phyloP scores from a whole-genome alignment of 2,888 invertebrate species.

The Archips crataeganus region DNA sequence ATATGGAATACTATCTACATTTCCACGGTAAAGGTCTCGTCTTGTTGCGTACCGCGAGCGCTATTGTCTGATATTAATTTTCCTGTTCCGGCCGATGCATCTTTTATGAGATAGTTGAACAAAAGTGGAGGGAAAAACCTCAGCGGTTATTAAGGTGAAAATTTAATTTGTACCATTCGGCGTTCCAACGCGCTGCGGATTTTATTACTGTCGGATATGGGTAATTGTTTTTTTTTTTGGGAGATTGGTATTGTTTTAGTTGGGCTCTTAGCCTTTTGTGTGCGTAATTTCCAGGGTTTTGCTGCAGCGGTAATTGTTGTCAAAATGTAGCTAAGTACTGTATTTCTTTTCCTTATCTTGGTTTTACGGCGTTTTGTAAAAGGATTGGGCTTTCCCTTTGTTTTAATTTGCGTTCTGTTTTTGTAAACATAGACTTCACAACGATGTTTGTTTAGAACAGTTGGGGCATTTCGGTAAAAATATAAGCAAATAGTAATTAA shows the following conservation, averaged over 20 bases:
- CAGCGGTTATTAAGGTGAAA: conserved; percentile 57
- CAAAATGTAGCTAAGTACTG: background rate
- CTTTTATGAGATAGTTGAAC: conserved; percentile 79
- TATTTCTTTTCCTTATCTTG: background rate
- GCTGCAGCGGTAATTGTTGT: background rate
- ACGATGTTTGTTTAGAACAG: background rate
- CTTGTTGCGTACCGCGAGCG: conserved; percentile 56
- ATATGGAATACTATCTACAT: conserved; percentile 32
- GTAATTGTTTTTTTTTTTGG: conserved; percentile 48
- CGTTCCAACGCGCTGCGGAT: conserved; percentile 46
- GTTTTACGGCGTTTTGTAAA: background rate
- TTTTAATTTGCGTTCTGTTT: background rate
- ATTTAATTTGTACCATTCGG: conserved; percentile 59
- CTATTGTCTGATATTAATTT: conserved; percentile 82
- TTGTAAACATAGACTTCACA: background rate
- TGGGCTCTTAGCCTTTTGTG: conserved; percentile 19
- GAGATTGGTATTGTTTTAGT: conserved; percentile 35
- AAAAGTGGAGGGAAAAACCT: conserved; percentile 64
- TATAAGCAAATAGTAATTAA: background rate
- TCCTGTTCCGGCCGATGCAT: conserved; percentile 78
- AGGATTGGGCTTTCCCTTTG: background rate
- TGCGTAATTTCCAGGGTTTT: background rate
- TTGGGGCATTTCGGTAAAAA: background rate
- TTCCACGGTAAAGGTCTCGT: conserved; percentile 46
- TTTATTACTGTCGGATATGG: conserved; percentile 52